These are phyloP conservation scores for Acanthaster planci DNA, from an alignment of 35 echinoderm and acorn worm genomes.

Conservation along the genomic window DNA sequence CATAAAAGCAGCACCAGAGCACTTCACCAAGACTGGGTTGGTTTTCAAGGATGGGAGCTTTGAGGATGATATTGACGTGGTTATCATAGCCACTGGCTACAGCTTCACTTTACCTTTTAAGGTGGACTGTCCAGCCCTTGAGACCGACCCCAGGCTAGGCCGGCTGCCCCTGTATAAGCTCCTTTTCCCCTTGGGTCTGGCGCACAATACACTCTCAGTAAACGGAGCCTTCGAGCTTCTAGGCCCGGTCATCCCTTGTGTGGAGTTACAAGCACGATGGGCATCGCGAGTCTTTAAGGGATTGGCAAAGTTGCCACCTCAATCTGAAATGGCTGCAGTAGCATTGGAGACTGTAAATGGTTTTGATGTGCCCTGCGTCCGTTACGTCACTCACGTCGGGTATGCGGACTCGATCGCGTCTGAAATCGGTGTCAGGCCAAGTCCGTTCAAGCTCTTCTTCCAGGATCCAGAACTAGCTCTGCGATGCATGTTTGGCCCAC, in stretches of 20 bases:
- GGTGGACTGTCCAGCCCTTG: constrained; percentile 6
- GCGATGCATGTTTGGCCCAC: constrained; percentile 51
- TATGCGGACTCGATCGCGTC: constrained; percentile 72
- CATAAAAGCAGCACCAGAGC: constrained; percentile 32
- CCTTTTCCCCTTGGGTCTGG: constrained; percentile 45
- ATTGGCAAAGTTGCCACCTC: constrained; percentile 37
- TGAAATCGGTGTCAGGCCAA: constrained; percentile 64
- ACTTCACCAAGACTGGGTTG: constrained; percentile 38
- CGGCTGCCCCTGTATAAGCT: constrained; percentile 64
- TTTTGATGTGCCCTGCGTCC: constrained; percentile 10
- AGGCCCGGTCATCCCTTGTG: constrained; percentile 58
- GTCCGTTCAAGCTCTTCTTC: constrained; percentile 38
- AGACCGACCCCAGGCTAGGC: constrained; percentile 42
- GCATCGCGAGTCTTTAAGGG: constrained; percentile 61
- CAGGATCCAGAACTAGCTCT: constrained; percentile 50
- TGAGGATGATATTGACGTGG: constrained; percentile 64
- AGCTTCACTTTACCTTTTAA: constrained; percentile 50
- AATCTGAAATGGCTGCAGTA: constrained; percentile 39
- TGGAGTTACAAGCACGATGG: constrained; percentile 73
- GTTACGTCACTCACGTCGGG: constrained; percentile 33
- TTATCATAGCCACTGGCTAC: constrained; percentile 64
- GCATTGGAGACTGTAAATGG: constrained; percentile 25
- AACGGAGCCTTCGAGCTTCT: constrained; percentile 37
- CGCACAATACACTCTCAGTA: constrained; percentile 47
- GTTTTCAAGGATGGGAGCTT: constrained; percentile 66